Base-by-base conservation (phyloP, 2,113 vertebrate genomes). In the Anas platyrhynchos region DNA sequence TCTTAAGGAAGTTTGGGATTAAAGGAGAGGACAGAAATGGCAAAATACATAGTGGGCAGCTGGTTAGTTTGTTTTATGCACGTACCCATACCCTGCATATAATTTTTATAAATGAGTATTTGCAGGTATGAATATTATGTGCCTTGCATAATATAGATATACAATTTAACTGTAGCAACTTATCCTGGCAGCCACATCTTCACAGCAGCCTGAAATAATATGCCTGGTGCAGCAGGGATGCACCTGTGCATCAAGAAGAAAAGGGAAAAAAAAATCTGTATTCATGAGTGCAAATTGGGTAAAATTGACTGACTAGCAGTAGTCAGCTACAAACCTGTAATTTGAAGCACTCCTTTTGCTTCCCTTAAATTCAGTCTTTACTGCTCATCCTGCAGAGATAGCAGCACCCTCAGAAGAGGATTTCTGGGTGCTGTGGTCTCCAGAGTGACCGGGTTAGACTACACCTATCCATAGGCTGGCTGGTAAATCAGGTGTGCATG, bases 281-380 rank as follows among this genome's bases (percentile, higher is more conserved):
- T 96, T 96, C 94, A 95, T 96, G 93, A 93, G 91, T 87, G 91
- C 88, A 96, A 95, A 96, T 95, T 97, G 92, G 63, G 46, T 92
- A 96, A 96, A 96, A 95, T 90, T 95, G 92, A 72, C 90, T 93
- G 80, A 95, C 77, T 84, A 69, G 76, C 71, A 79, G 78, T 6
- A 93, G 80, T 46, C 81, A 92, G 80, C 55, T 67, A 79, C 73
- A 52, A 86, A 79, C 62, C 63, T 43, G 41, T 76, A 86, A 95
- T 89, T 32, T 83, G 82, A 86, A 91, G 65, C 62, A 78, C 46
- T 75, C 25, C 46, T 72, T 86, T 58, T 83, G n/a, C 77, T 88
- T 81, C 58, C 80, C 55, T 83, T 79, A 61, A 68, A 88, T 89
- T 59, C 66, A 7, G 0, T 16, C 55, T 79, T 76, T 16, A 25